A percentile compares a stretch with the other conserved stretches of the same genome.
These are phyloP conservation scores for Drosophila parvula DNA, from an alignment of 1,140 invertebrate species.

Conservation along the genomic window DNA sequence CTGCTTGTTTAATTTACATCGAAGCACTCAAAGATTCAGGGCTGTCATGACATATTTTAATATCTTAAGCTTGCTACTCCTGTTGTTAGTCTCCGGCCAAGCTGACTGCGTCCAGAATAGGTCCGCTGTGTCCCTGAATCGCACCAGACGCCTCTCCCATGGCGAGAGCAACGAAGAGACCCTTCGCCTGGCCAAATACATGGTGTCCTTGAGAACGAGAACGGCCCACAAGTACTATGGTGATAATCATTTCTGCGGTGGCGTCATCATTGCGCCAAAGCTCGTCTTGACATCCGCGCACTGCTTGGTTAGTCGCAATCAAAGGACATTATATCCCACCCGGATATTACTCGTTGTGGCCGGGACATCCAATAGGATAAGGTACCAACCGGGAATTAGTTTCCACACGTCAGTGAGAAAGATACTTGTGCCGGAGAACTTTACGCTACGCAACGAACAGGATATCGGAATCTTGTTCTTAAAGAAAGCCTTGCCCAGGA, in stretches of 20 bases:
- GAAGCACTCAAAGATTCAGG: neutral
- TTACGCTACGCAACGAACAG: constrained; percentile 41
- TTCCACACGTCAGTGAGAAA: constrained; percentile 14
- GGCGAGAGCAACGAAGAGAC: neutral
- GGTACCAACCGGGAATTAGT: neutral
- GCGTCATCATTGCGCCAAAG: constrained; percentile 21
- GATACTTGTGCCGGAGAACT: constrained; percentile 39
- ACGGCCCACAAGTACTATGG: constrained; percentile 31
- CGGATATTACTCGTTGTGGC: constrained; percentile 37
- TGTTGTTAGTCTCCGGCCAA: neutral
- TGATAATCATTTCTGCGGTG: constrained; percentile 60
- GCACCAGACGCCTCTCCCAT: neutral
- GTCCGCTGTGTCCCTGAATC: neutral
- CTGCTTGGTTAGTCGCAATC: constrained; percentile 32
- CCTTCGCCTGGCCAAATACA: constrained; percentile 4
- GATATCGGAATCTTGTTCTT: constrained; percentile 34
- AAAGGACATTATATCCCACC: constrained; percentile 12
- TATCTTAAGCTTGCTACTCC: neutral
- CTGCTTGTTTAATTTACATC: neutral
- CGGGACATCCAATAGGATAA: constrained; percentile 42
- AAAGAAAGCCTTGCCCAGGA: neutral
- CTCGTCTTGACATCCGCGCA: constrained; percentile 40
- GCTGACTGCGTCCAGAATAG: neutral
- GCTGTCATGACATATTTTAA: constrained; percentile 15
- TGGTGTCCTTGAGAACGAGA: constrained; percentile 56